Base-by-base conservation (phyloP, 2,888 invertebrate species). In the Osmoderma eremita region DNA sequence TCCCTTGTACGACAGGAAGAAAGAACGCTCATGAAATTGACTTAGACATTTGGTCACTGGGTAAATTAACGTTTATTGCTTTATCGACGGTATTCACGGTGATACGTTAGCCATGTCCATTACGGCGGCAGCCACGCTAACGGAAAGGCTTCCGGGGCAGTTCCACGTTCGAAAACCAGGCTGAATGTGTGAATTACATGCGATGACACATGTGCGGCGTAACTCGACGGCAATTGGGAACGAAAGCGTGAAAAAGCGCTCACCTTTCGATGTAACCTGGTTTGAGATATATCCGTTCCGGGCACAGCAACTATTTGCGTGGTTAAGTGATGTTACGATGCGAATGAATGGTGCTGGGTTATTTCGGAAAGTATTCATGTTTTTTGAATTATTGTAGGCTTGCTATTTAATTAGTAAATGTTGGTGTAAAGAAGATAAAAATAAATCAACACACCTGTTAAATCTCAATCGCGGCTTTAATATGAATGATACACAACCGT, bases 21-120 rank as follows among this genome's bases (percentile, higher is more conserved):
- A 58, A 61, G 38, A 61, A 50, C 49, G 42, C 49, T 58, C 65
- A 67, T 56, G 67, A 63, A 54, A 67, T 67, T 63, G 63, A 56
- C 63, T 67, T 67, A 67, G 63, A 67, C 67, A 56, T 50, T 58
- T 54, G 61, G 22, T 38, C 65, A 58, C 62, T 30, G 53, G 30
- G 45, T 17, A 63, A 63, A 67, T 67, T 63, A 56, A 67, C 63
- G 63, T 63, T 63, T 54, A 67, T 67, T 67, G 63, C 67, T 67
- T 67, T 67, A 63, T 67, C 67, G 63, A 54, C 48, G 67, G 54
- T 67, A 61, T 45, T 61, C 30, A 15, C 17, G 58, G 45, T 61
- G 45, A 45, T 61, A 45, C 45, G 17, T 15, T 30, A 18, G 42
- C 22, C 42, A 22, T 22, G 24, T 42, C 58, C 30, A 30, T 58